Conservation (phyloP, 2,888 invertebrate species). For the Aricia artaxerxes region DNA sequence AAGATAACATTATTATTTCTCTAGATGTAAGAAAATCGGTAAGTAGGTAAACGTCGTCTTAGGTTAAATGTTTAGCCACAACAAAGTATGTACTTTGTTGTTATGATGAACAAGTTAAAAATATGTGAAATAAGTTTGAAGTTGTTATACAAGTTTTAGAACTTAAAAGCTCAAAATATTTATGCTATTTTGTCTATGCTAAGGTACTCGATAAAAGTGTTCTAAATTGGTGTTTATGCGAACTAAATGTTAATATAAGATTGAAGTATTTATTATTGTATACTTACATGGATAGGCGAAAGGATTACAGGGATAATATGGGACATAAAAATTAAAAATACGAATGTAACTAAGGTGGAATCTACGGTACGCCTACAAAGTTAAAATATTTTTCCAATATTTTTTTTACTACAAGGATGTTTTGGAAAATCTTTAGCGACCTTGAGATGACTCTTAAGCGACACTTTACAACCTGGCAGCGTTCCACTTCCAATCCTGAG, state of each 20-base stretch:
- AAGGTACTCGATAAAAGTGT: background rate
- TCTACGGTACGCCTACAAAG: background rate
- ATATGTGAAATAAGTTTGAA: too few relatives aligned
- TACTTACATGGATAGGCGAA: background rate
- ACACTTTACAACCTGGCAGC: too few relatives aligned
- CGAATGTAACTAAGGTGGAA: background rate
- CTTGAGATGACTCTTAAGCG: too few relatives aligned
- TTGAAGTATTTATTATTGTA: background rate
- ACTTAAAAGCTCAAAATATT: background rate
- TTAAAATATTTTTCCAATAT: background rate
- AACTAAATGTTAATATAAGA: background rate
- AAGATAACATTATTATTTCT: background rate
- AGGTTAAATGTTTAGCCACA: too few relatives aligned
- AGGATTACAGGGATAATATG: constrained; percentile 1
- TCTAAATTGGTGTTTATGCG: background rate
- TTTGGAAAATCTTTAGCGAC: too few relatives aligned
- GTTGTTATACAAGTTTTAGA: too few relatives aligned
- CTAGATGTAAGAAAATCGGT: too few relatives aligned
- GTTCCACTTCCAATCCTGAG: too few relatives aligned
- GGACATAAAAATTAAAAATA: background rate
- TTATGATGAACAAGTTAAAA: too few relatives aligned
- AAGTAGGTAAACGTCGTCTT: too few relatives aligned
- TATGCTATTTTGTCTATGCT: background rate
- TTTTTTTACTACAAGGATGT: too few relatives aligned
- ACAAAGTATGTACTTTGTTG: too few relatives aligned